Percentiles rank a stretch among this genome's conserved stretches.
Conservation (phyloP, 2,113 vertebrate species). For the Proterorhinus semilunaris region DNA sequence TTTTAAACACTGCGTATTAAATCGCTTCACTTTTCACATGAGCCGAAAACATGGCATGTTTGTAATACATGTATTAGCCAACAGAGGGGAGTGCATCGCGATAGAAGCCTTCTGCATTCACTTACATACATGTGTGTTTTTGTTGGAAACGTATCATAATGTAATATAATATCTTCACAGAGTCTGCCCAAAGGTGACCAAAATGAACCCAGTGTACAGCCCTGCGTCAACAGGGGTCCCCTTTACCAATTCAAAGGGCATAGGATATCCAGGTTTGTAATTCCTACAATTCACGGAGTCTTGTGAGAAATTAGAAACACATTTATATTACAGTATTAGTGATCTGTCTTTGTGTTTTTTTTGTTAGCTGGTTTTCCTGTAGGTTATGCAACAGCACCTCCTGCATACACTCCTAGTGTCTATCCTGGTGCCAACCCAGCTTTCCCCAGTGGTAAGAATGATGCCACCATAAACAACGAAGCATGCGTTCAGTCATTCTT, state of each 20-base stretch:
- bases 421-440: conserved; percentile 92
- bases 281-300: no score
- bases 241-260: conserved; percentile 95
- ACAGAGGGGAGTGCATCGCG: not conserved
- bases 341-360: not conserved
- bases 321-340: not conserved
- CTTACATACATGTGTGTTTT: not conserved
- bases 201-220: conserved; percentile 98
- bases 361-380: conserved; percentile 89
- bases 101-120: no score
- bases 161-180: conserved; percentile 27
- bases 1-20: no score
- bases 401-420: conserved; percentile 88
- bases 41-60: no score
- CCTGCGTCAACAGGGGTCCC: conserved; percentile 95
- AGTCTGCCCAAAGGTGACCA: conserved; percentile 64
- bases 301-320: not conserved
- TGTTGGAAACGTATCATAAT: not conserved
- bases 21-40: no score
- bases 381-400: conserved; percentile 91
- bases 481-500: not conserved
- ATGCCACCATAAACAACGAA: not conserved
- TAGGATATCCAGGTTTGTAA: conserved; percentile 93
- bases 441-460: conserved; percentile 84
- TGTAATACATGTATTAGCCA: not conserved